phyloP scores from a whole-genome alignment of 64 coral and sea anemone species.

The Hydrozoanthus tunicans region DNA sequence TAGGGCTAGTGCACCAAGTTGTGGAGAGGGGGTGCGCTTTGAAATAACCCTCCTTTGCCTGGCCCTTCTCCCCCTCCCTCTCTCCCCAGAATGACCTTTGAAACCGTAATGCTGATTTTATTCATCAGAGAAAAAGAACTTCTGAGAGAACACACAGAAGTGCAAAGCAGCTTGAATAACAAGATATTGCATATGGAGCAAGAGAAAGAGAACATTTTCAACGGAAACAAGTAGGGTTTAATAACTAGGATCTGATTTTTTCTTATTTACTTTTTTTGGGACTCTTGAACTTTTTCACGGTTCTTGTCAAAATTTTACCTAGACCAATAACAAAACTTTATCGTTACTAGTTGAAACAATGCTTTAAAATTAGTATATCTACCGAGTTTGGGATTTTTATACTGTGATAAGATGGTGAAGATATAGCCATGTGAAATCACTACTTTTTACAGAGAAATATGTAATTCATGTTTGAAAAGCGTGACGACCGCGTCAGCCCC shows the following conservation, averaged over 20 bases:
- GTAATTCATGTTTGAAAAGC: background rate
- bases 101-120: background rate
- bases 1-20: too few species aligned
- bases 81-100: background rate
- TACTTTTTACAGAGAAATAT: too few species aligned
- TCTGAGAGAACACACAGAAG: constrained; percentile 11
- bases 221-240: constrained; percentile 5
- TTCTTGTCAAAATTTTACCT: too few species aligned
- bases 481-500: background rate
- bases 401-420: too few species aligned
- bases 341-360: too few species aligned
- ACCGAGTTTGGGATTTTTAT: too few species aligned
- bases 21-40: too few species aligned
- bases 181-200: background rate
- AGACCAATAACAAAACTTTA: background rate
- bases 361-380: too few species aligned
- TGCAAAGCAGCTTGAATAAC: constrained; percentile 10
- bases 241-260: background rate
- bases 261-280: background rate
- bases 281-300: too few species aligned
- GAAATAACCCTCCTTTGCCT: too few species aligned
- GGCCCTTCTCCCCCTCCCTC: too few species aligned
- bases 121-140: constrained; percentile 6
- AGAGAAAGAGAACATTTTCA: constrained; percentile 33
- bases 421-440: too few species aligned